These are phyloP conservation scores for Mythimna pallens DNA, from an alignment of 2,888 invertebrate genomes.

Conservation along the genomic window DNA sequence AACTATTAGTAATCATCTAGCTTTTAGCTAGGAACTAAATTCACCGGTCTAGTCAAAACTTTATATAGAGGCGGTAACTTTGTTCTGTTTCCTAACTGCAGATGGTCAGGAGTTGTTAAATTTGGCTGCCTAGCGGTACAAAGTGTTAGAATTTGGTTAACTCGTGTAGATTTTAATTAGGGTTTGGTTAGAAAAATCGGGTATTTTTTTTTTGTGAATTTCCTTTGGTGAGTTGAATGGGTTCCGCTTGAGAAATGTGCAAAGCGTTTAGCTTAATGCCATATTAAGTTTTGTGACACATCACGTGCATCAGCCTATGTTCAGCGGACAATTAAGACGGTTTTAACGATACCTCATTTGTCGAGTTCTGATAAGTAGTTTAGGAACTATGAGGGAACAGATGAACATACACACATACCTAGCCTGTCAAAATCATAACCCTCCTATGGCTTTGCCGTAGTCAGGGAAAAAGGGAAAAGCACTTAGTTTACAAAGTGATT, in stretches of 20 bases:
- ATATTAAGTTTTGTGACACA: too few relatives aligned
- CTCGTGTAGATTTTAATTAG: slow-evolving; percentile 27
- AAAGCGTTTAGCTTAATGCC: too few relatives aligned
- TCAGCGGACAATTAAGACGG: too few relatives aligned
- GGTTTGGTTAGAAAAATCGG: slow-evolving; percentile 4
- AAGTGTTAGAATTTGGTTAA: slow-evolving; percentile 22
- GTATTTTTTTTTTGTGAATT: neutral
- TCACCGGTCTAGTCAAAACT: slow-evolving; percentile 64
- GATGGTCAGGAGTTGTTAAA: slow-evolving; percentile 67
- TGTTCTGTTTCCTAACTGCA: slow-evolving; percentile 60
- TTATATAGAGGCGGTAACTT: slow-evolving; percentile 67
- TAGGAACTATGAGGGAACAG: too few relatives aligned
- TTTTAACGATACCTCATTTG: too few relatives aligned
- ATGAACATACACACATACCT: too few relatives aligned
- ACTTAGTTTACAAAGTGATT: too few relatives aligned
- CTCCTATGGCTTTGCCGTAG: too few relatives aligned
- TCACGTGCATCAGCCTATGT: too few relatives aligned
- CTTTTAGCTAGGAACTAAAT: slow-evolving; percentile 69
- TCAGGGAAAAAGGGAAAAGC: too few relatives aligned
- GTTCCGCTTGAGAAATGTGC: neutral
- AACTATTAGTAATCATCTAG: slow-evolving; percentile 70
- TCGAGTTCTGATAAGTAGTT: too few relatives aligned
- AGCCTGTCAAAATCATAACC: too few relatives aligned
- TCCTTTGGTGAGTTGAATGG: neutral
- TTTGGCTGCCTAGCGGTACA: slow-evolving; percentile 51